A percentile compares a stretch with the other conserved stretches of the same genome.
Evolutionary conservation across 2,113 vertebrate genomes (phyloP).

Genomic region (Lycaon pictus): DNA sequence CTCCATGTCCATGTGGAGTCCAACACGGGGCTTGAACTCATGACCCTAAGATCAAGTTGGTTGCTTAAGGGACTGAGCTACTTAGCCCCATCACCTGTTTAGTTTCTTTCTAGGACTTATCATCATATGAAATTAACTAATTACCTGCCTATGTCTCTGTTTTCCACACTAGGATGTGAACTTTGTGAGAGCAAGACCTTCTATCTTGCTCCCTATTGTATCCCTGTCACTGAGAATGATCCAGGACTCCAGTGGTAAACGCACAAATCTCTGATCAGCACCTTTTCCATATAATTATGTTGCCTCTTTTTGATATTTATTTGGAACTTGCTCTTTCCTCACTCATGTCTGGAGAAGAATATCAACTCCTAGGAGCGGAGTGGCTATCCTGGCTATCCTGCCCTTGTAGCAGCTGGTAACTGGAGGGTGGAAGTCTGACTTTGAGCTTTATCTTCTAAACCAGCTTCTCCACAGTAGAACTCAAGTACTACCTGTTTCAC

Average conservation of each 20-base stretch:
- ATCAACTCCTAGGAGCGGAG: neutral
- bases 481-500: neutral
- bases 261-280: neutral
- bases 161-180: conserved; percentile 15
- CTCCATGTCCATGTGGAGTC: neutral
- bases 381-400: neutral
- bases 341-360: neutral
- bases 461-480: neutral
- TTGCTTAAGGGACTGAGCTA: neutral
- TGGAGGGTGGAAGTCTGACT: neutral
- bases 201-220: neutral
- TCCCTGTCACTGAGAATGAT: neutral
- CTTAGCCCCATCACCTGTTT: neutral
- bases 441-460: conserved; percentile 24
- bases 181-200: neutral
- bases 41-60: neutral
- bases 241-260: neutral
- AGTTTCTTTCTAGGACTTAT: neutral
- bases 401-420: neutral
- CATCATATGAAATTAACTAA: neutral
- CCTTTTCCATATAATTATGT: neutral
- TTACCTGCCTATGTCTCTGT: conserved; percentile 14
- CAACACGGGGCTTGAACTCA: neutral
- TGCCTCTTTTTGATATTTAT: conserved; percentile 15
- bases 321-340: conserved; percentile 21